Evolutionary conservation across 2,113 vertebrate genomes (phyloP), one percentile per base, ranked within the genome.

Genomic region (Hippoglossus stenolepis): DNA sequence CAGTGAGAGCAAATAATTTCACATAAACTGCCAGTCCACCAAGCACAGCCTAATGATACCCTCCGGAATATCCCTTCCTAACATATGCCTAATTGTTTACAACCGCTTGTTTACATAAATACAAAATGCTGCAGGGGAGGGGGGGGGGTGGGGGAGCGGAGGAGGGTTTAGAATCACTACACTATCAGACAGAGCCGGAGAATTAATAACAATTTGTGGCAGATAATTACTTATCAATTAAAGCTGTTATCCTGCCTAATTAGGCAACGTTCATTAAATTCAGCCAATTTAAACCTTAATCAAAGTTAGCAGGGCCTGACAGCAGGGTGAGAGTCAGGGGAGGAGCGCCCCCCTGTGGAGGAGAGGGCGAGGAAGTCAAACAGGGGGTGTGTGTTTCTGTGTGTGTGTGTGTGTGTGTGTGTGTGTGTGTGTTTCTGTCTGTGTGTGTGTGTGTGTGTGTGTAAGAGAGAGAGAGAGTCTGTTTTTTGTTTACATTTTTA

Each of bases 181-280:
- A 78, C 75, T 79, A 80, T 78, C 80, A 85, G 81, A 85, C 79
- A 73, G 84, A 85, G 90, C 78, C 62, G 83, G 79, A 85, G 80
- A 91, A 91, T 92, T 92, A 91, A 93, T 92, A 90, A 90, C 88
- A 90, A 92, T 90, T 93, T 91, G 90, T 86, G 89, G 90, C 87
- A 90, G 90, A 93, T 94, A 94, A 94, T 93, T 93, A 93, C 90
- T 93, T 93, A 94, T 92, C 89, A 93, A 93, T 94, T 94, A 93
- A 91, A 97, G 96, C 96, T 95, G 96, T 97, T 97, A 97, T 97
- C 96, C 95, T 95, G 96, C 94, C 95, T 97, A 97, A 97, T 98
- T 97, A 96, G 96, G 96, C 95, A 81, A 72, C 85, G 85, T 92
- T 97, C 96, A 96, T 97, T 97, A 97, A 97, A 97, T 96, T 95